Evolutionary conservation across 2,888 invertebrate species (phyloP).

Genomic region (Xestia sexstrigata): DNA sequence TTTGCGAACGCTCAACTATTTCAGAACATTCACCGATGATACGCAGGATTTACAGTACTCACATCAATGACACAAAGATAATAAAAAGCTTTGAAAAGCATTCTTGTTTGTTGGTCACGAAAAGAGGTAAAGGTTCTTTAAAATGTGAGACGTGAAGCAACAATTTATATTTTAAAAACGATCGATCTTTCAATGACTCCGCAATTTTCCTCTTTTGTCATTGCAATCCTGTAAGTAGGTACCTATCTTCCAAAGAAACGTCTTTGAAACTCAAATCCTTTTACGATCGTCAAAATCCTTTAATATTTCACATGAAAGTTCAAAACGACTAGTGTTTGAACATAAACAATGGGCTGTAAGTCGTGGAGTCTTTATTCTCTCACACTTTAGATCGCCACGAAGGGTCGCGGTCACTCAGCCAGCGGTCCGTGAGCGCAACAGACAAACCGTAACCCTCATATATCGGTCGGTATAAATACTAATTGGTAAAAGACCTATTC

Average conservation of each 20-base stretch:
- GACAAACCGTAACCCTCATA: constrained; percentile 81
- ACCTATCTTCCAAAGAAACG: constrained; percentile 43
- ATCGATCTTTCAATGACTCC: constrained; percentile 53
- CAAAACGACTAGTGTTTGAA: constrained; percentile 77
- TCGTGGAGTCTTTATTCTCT: constrained; percentile 79
- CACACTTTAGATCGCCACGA: constrained; percentile 76
- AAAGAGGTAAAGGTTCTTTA: constrained; percentile 77
- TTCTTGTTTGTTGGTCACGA: constrained; percentile 77
- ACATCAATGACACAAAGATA: constrained; percentile 65
- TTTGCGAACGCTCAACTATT: constrained; percentile 77
- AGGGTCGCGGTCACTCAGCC: constrained; percentile 76
- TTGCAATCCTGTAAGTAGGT: constrained; percentile 54
- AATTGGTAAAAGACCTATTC: constrained; percentile 90
- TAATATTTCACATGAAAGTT: constrained; percentile 73
- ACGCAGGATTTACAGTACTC: constrained; percentile 54
- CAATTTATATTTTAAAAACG: constrained; percentile 71
- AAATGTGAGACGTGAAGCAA: constrained; percentile 63
- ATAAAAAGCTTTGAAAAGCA: constrained; percentile 65
- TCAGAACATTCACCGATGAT: constrained; percentile 65
- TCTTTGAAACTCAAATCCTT: constrained; percentile 49
- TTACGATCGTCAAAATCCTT: constrained; percentile 63
- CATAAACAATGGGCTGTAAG: constrained; percentile 81
- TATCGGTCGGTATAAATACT: constrained; percentile 88
- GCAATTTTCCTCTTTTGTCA: constrained; percentile 71
- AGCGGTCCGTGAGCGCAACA: constrained; percentile 78